Percentiles rank a stretch among this genome's conserved stretches.
Conservation (phyloP, 2,888 invertebrate genomes). For the Nomada fucata region DNA sequence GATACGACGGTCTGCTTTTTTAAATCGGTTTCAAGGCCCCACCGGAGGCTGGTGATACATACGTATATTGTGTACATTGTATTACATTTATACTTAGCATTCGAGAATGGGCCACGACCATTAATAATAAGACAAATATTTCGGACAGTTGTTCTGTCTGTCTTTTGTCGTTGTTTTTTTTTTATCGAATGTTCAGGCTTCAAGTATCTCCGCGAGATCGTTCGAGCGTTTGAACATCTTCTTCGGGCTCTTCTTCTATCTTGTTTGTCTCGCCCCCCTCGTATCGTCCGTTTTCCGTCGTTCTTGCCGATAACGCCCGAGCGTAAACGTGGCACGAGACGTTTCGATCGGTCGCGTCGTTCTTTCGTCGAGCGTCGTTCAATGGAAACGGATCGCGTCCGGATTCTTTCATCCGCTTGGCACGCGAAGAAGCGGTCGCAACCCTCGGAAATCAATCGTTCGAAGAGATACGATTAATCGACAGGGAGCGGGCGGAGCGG, state of each 20-base stretch:
- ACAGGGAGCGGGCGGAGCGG: neutral
- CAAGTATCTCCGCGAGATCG: neutral
- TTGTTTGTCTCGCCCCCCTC: neutral
- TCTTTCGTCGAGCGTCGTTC: no score
- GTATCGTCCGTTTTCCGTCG: no score
- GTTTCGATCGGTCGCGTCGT: no score
- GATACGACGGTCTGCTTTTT: conserved; percentile 17
- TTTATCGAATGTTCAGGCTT: neutral
- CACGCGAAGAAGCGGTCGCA: neutral
- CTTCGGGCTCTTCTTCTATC: neutral
- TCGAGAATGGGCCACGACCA: neutral
- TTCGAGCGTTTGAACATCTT: neutral
- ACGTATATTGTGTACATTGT: neutral
- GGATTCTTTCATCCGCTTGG: neutral
- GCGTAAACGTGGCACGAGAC: no score
- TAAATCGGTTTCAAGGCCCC: conserved; percentile 25
- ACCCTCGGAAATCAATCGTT: neutral
- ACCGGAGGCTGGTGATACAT: neutral
- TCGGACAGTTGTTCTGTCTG: neutral
- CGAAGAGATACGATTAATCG: conserved; percentile 8
- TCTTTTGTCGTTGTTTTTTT: neutral
- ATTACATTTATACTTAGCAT: neutral
- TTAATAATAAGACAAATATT: neutral
- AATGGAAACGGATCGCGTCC: no score
- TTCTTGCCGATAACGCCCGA: no score